Conservation (phyloP, 2,888 invertebrate genomes). For the Diarsia brunnea region DNA sequence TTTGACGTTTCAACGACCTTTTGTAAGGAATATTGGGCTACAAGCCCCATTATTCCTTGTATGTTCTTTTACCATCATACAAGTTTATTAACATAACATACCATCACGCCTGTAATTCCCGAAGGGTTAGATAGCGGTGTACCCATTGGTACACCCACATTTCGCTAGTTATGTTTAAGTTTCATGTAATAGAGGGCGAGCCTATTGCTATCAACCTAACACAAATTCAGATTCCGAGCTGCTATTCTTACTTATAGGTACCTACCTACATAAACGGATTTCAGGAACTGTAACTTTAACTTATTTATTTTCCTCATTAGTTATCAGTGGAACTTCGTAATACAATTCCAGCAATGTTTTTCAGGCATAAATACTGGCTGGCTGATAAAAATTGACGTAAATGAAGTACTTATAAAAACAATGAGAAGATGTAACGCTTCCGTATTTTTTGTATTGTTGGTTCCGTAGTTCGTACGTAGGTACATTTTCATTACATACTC, state of each 20-base stretch:
- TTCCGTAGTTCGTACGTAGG: slow-evolving; percentile 8
- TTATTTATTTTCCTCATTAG: slow-evolving; percentile 46
- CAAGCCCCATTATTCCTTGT: too few relatives aligned
- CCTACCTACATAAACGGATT: slow-evolving; percentile 27
- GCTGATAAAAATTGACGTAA: slow-evolving; percentile 54
- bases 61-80: slow-evolving; percentile 1
- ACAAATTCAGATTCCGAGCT: too few relatives aligned
- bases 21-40: neutral
- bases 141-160: too few relatives aligned
- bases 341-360: slow-evolving; percentile 39
- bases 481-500: slow-evolving; percentile 2
- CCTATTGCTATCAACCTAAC: too few relatives aligned
- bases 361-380: slow-evolving; percentile 12
- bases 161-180: too few relatives aligned
- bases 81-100: neutral
- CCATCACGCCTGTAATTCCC: too few relatives aligned
- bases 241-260: too few relatives aligned
- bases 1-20: slow-evolving; percentile 23
- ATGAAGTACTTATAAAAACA: slow-evolving; percentile 30
- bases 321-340: slow-evolving; percentile 16
- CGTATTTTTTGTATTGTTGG: slow-evolving; percentile 25
- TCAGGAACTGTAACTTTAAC: neutral
- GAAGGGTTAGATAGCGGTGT: too few relatives aligned
- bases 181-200: too few relatives aligned
- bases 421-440: slow-evolving; percentile 27